Evolutionary conservation across 2,888 invertebrate species (phyloP), one percentile per base, ranked within the genome.

Genomic region (Suillia variegata): DNA sequence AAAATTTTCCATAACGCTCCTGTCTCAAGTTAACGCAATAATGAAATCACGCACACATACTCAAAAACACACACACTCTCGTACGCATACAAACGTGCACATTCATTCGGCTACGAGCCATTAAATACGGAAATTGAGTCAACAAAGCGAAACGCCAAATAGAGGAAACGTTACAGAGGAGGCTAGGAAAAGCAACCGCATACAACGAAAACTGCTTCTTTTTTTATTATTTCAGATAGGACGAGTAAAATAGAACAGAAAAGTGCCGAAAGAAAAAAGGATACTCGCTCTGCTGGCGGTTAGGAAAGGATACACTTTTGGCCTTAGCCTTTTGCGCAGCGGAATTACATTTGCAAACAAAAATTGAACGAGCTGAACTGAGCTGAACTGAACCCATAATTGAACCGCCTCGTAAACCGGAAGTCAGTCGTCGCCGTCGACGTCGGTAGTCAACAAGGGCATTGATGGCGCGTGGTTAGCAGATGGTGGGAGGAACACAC

Each of bases 101-200:
- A n/a, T n/a, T n/a, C n/a, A 71, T 72, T 72, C 70, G 67, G 70
- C 67, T 75, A 73, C 71, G 76, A 68, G 65, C 71, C 76, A 77
- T 77, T 77, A 75, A 73, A 72, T 74, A 67, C 71, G 73, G 71
- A 75, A 77, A 77, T 77, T 73, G 71, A 75, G 70, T 72, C 70
- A 71, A 75, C 75, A 72, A 73, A 71, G 70, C 67, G 67, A 72
- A 68, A 73, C 67, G 68, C 62, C 69, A 65, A 69, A 53, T 70
- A 65, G 62, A 67, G 61, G 63, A 58, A 58, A 54, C 10, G 26
- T 31, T 57, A 65, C 61, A 65, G 61, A 62, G 38, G 18, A 54
- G 54, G 49, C 50, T n/a, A 31, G 50, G n/a, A n/a, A n/a, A n/a
- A n/a, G n/a, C n/a, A n/a, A n/a, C n/a, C n/a, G n/a, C n/a, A n/a